Conservation (phyloP, 1,140 invertebrate species). For the Heliconius melpomene region DNA sequence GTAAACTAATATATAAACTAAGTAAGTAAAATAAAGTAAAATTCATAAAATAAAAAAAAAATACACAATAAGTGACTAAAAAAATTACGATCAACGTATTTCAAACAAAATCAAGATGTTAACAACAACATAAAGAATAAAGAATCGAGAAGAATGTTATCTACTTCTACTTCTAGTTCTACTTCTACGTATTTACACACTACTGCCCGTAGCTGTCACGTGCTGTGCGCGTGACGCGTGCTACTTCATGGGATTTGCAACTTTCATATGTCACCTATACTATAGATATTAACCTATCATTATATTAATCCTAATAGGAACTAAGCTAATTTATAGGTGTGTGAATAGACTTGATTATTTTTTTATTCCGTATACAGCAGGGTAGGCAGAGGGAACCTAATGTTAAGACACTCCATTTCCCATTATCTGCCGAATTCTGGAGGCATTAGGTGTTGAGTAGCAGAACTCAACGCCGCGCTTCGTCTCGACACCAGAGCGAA, state of each 20-base stretch:
- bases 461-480: no score
- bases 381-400: no score
- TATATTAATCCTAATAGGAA: background rate
- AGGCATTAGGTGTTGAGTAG: no score
- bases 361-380: no score
- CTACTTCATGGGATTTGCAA: background rate
- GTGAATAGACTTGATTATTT: background rate
- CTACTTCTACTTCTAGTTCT: background rate
- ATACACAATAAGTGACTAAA: no score
- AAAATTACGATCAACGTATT: no score
- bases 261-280: background rate
- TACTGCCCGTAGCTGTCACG: conserved; percentile 1
- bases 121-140: background rate
- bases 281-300: background rate
- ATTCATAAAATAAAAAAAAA: no score
- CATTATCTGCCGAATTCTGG: no score
- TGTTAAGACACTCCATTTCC: no score
- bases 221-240: background rate
- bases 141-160: no score
- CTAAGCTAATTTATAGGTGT: background rate
- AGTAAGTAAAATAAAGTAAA: background rate
- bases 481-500: no score
- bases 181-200: conserved; percentile 5
- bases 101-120: no score
- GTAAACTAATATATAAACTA: background rate